Conservation (phyloP, 2,113 vertebrate species). For the Dromaius novaehollandiae region DNA sequence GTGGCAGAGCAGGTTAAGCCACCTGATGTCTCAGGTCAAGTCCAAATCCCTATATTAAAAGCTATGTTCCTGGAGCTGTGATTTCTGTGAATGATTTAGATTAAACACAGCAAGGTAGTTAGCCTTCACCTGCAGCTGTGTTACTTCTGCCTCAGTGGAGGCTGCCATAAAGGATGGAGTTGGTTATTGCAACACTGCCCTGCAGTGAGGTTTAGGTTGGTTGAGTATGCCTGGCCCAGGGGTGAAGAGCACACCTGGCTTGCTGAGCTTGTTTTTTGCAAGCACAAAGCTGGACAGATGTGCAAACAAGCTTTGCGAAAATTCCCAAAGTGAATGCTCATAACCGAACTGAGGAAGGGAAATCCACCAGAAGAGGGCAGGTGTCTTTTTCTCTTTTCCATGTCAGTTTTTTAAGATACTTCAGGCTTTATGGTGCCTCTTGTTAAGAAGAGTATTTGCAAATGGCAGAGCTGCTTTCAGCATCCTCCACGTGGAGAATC, state of each 20-base stretch:
- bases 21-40: not conserved
- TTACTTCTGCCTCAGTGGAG: too few relatives aligned
- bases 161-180: not conserved
- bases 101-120: fast-evolving
- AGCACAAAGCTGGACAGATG: not conserved
- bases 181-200: not conserved
- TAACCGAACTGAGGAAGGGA: not conserved
- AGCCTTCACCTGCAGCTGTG: not conserved
- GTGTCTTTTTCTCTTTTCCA: not conserved
- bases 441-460: not conserved
- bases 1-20: not conserved
- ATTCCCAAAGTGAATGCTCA: not conserved
- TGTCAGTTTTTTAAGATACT: not conserved
- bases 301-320: not conserved
- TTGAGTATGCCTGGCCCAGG: too few relatives aligned
- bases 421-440: not conserved
- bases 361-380: not conserved
- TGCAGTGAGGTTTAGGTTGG: not conserved
- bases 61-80: not conserved
- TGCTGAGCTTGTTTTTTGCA: too few relatives aligned
- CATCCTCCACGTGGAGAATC: not conserved
- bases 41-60: not conserved
- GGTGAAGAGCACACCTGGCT: not conserved
- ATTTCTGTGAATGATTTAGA: not conserved
- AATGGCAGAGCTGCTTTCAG: not conserved